Base-by-base conservation (phyloP, 1,140 invertebrate genomes). In the Drosophila miranda region DNA sequence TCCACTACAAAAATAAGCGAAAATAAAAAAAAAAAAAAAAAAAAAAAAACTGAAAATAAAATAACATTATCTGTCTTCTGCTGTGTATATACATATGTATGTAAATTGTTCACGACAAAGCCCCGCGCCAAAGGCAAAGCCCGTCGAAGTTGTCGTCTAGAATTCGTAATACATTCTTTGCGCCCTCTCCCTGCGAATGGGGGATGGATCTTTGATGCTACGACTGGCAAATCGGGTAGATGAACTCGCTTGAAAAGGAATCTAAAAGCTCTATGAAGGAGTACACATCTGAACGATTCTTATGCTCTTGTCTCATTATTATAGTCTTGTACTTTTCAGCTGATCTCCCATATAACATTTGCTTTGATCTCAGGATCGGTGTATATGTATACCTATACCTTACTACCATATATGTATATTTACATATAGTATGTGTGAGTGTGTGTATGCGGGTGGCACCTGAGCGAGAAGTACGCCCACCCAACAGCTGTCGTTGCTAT, bases 81-180 rank as follows among this genome's bases (percentile, higher is more conserved):
- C 34, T 38, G 34, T 38, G 34, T 38, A 3, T 34, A 3, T 9
- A 11, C 9, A 11, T 34, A 14, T 30, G n/a, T 68, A 64, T 66
- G 64, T 58, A 78, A 80, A 80, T 71, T 77, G 78, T 72, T 53
- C 60, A 74, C 54, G 71, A 74, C 78, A 73, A 77, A 81, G 48
- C 55, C 28, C 6, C 28, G 28, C 44, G 46, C 43, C 58, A 64
- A 64, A 50, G 34, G 61, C 58, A 26, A 30, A 70, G 42, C 54
- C 49, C 74, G 58, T 54, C 66, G 62, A 55, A 56, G 67, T 77
- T 74, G 62, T 82, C 57, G 79, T 49, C 63, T 77, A 77, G 81
- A 84, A 84, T 84, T 77, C 64, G 77, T 77, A 84, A 86, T 80
- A 84, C 26, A 63, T 73, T 53, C 55, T 54, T 73, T 81, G 73